Conservation (phyloP, 2,113 vertebrate species). For the Lampris incognitus region DNA sequence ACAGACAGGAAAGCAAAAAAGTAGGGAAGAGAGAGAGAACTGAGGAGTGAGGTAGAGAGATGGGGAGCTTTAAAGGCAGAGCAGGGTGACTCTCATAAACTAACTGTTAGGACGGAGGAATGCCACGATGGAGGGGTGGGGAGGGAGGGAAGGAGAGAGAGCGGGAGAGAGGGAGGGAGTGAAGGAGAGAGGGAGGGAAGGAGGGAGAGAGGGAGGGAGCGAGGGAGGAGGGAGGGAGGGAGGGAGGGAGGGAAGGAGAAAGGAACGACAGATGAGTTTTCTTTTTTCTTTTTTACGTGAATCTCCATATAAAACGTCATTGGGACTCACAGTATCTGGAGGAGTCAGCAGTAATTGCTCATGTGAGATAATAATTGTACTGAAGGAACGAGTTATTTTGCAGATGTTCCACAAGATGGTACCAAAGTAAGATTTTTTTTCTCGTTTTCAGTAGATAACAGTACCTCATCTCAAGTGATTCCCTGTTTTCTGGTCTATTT, state of each 20-base stretch:
- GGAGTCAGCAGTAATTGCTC: constrained; percentile 45
- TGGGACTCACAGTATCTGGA: constrained; percentile 38
- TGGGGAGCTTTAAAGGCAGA: constrained; percentile 60
- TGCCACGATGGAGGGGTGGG: constrained; percentile 45
- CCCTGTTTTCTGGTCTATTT: constrained; percentile 1
- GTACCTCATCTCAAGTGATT: constrained; percentile 4
- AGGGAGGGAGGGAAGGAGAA: constrained; percentile 49
- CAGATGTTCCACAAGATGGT: neutral
- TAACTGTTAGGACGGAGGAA: constrained; percentile 69
- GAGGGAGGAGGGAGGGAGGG: neutral
- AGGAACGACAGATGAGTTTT: constrained; percentile 54
- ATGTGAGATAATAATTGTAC: constrained; percentile 35
- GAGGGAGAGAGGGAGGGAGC: constrained; percentile 9
- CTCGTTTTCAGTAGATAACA: constrained; percentile 31
- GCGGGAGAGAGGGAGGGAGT: constrained; percentile 40
- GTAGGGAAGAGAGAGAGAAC: constrained; percentile 1
- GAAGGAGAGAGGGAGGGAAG: neutral
- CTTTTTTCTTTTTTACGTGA: constrained; percentile 31
- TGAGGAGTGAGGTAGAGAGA: constrained; percentile 45
- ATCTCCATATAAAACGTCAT: constrained; percentile 47
- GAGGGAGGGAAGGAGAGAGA: constrained; percentile 24
- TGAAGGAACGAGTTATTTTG: constrained; percentile 10
- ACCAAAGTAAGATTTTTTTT: constrained; percentile 33
- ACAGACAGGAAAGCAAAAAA: constrained; percentile 28
- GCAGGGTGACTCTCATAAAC: constrained; percentile 72